Conservation (phyloP, 2,797 vertebrate species). For the Phrynocephalus forsythii region DNA sequence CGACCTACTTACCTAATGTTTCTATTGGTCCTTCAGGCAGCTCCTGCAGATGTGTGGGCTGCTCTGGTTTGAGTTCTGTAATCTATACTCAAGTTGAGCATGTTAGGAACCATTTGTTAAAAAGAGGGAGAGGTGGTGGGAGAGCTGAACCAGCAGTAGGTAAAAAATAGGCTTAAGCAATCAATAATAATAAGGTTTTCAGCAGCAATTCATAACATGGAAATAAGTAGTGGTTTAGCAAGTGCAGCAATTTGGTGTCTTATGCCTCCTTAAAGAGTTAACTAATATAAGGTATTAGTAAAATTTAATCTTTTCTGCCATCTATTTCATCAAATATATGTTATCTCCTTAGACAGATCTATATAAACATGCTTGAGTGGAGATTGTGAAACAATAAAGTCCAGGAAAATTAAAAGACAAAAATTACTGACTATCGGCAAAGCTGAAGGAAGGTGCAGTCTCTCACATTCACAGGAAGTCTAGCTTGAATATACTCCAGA, state of each 20-base stretch:
- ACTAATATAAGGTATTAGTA: neutral
- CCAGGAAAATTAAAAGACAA: neutral
- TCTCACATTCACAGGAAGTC: neutral
- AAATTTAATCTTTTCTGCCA: neutral
- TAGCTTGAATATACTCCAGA: neutral
- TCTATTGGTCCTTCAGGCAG: too few species aligned
- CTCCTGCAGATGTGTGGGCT: too few species aligned
- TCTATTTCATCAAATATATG: neutral
- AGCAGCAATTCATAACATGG: neutral
- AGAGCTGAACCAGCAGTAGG: neutral
- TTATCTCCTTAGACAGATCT: neutral
- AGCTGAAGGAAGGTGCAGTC: neutral
- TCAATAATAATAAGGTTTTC: neutral
- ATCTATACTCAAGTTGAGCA: neutral
- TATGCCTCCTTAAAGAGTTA: neutral
- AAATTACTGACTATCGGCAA: neutral
- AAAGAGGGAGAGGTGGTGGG: too few species aligned
- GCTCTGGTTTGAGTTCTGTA: neutral
- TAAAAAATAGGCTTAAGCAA: neutral
- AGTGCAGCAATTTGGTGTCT: neutral
- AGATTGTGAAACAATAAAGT: neutral
- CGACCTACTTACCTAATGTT: too few species aligned
- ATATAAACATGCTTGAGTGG: neutral
- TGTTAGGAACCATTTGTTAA: neutral
- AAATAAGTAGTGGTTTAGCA: neutral